Percentiles rank a stretch among this genome's conserved stretches.
Evolutionary conservation across 1,140 invertebrate genomes (phyloP).

Genomic region (Pseudomyrmex sp.): DNA sequence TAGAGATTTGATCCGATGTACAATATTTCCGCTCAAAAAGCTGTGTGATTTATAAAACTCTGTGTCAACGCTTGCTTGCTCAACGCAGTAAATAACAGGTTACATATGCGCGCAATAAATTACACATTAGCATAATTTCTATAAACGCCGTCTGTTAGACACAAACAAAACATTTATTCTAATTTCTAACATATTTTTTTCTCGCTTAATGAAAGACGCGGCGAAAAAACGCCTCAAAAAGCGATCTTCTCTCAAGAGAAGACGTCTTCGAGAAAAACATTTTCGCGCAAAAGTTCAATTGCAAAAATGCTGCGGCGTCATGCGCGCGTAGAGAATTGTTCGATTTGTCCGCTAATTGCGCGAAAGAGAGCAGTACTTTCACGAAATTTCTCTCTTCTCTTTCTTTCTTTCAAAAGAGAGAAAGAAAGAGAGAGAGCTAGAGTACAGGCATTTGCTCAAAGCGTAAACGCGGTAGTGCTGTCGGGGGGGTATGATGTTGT

Average conservation of each 20-base stretch:
- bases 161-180: constrained; percentile 14
- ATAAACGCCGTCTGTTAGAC: neutral
- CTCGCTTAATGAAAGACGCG: neutral
- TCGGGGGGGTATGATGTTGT: constrained; percentile 37
- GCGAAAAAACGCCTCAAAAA: neutral
- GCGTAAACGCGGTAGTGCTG: constrained; percentile 72
- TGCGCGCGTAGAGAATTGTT: constrained; percentile 16
- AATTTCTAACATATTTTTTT: constrained; percentile 32
- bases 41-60: neutral
- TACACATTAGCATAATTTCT: constrained; percentile 8
- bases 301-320: neutral
- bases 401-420: neutral
- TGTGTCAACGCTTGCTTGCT: neutral
- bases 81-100: too few relatives aligned
- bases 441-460: neutral
- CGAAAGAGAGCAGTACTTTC: constrained; percentile 35
- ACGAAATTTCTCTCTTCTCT: constrained; percentile 47
- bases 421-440: neutral
- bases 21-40: neutral
- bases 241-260: neutral
- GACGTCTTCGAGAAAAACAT: constrained; percentile 5
- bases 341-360: constrained; percentile 50
- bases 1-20: neutral
- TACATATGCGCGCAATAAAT: neutral
- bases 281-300: neutral